phyloP scores from a whole-genome alignment of 2,797 vertebrate genomes.

The Manis javanica region DNA sequence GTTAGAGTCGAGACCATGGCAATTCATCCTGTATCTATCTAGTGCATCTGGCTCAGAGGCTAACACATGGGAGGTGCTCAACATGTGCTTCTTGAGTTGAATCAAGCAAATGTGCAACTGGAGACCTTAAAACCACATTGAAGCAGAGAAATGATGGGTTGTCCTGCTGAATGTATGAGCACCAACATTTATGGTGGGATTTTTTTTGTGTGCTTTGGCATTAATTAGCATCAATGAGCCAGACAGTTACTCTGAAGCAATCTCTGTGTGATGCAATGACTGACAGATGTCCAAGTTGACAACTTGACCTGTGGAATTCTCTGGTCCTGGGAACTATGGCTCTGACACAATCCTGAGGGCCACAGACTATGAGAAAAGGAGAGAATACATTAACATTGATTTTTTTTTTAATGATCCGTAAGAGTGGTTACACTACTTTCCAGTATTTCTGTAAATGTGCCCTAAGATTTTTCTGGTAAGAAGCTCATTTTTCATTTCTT shows the following conservation, averaged over 20 bases:
- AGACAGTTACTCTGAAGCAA: not conserved
- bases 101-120: not conserved
- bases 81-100: not conserved
- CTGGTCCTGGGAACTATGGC: not conserved
- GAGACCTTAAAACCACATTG: not conserved
- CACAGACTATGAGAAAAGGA: not conserved
- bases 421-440: too few species aligned
- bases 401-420: too few species aligned
- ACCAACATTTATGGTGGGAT: not conserved
- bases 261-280: not conserved
- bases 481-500: too few species aligned
- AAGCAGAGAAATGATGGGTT: not conserved
- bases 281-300: not conserved
- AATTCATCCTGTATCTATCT: not conserved
- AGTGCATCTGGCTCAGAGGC: not conserved
- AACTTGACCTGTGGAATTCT: not conserved
- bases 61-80: not conserved
- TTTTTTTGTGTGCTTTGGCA: not conserved
- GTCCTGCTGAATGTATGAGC: not conserved
- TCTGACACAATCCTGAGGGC: not conserved
- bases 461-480: too few species aligned
- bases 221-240: not conserved
- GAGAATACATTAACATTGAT: not conserved
- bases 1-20: not conserved
- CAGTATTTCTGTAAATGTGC: too few species aligned